Evolutionary conservation across 1,140 invertebrate species (phyloP).

Genomic region (Cotesia glomerata): DNA sequence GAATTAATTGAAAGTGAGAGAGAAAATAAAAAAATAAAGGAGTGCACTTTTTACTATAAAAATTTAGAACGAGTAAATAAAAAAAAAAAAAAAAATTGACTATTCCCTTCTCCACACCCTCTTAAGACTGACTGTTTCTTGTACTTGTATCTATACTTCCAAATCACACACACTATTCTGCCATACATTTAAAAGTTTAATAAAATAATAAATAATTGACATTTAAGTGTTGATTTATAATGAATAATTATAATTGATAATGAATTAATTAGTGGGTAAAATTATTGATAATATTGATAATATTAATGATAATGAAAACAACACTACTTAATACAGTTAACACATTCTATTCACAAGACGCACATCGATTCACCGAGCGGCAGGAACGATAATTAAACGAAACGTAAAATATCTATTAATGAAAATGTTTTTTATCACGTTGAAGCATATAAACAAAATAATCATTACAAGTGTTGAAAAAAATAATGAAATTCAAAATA

Average conservation of each 20-base stretch:
- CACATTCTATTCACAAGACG: conserved; percentile 20
- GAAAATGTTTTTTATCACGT: conserved; percentile 34
- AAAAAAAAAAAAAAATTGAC: background rate
- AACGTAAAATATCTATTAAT: conserved; percentile 34
- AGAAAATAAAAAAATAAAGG: background rate
- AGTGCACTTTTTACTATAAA: background rate
- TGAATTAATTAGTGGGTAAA: background rate
- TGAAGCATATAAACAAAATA: conserved; percentile 18
- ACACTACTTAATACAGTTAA: background rate
- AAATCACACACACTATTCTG: background rate
- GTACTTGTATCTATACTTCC: conserved; percentile 10
- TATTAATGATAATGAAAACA: background rate
- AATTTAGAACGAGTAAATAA: background rate
- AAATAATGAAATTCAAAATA: conserved; percentile 21
- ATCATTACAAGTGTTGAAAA: conserved; percentile 14
- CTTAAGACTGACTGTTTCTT: conserved; percentile 46
- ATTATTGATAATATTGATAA: background rate
- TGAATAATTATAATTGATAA: no score
- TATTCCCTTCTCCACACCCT: conserved; percentile 33
- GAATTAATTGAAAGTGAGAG: background rate
- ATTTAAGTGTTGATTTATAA: no score
- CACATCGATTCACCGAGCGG: conserved; percentile 18
- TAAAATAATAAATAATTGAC: no score
- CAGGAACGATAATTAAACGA: conserved; percentile 20
- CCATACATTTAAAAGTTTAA: no score